A percentile compares a stretch with the other conserved stretches of the same genome.
phyloP scores from a whole-genome alignment of 2,888 invertebrate genomes.

The Terebella lapidaria region DNA sequence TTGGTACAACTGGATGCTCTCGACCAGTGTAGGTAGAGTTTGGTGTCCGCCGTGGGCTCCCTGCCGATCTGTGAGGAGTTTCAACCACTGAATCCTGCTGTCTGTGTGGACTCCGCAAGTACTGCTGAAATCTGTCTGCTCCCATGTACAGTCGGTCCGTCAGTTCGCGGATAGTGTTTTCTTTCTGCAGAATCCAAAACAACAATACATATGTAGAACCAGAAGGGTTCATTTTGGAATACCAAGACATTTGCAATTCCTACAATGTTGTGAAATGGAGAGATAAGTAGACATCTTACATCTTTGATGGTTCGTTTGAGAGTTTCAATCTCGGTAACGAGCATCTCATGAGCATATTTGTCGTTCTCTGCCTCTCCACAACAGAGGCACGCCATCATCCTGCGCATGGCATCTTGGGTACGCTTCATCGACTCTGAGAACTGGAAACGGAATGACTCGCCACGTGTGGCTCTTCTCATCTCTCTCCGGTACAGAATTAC shows the following conservation, averaged over 20 bases:
- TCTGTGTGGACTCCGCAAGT: conserved; percentile 8
- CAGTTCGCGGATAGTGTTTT: conserved; percentile 20
- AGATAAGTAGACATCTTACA: conserved; percentile 8
- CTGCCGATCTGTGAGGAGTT: neutral
- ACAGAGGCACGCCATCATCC: conserved; percentile 11
- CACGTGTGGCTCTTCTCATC: neutral
- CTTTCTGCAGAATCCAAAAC: conserved; percentile 18
- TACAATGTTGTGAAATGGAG: conserved; percentile 1
- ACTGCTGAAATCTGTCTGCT: conserved; percentile 20
- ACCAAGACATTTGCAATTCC: too few species aligned
- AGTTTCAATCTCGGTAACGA: conserved; percentile 20
- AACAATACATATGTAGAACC: neutral
- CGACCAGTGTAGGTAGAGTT: too few species aligned
- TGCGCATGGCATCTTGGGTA: conserved; percentile 17
- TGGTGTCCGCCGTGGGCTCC: too few species aligned
- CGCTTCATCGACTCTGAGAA: conserved; percentile 21
- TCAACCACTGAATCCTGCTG: neutral
- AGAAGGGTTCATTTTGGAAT: too few species aligned
- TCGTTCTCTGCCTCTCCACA: conserved; percentile 9
- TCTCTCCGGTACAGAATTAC: conserved; percentile 1
- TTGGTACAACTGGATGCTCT: too few species aligned
- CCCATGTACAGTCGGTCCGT: conserved; percentile 22
- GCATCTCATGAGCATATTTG: conserved; percentile 21
- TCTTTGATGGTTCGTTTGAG: conserved; percentile 22
- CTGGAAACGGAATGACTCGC: conserved; percentile 9